Evolutionary conservation across 2,113 vertebrate species (phyloP).

Genomic region (Otocyon megalotis): DNA sequence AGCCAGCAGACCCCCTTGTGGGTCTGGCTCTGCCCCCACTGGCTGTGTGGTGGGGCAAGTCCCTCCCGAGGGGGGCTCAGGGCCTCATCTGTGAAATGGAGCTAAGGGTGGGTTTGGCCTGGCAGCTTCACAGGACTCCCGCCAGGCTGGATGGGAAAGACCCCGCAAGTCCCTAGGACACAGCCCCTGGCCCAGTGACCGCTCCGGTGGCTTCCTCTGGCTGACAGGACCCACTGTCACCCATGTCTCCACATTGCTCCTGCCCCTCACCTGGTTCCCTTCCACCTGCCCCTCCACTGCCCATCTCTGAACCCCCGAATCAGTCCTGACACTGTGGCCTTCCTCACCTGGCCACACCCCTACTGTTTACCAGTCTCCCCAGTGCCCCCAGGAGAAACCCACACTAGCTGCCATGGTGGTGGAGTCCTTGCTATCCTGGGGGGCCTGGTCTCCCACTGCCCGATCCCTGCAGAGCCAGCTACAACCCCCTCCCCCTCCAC

Average conservation of each 20-base stretch:
- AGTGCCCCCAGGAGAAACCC: neutral
- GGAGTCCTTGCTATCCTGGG: neutral
- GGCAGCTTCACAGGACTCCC: neutral
- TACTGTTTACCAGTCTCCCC: neutral
- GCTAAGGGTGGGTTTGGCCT: too few relatives aligned
- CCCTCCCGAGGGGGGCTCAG: neutral
- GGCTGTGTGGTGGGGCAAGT: neutral
- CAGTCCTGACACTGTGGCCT: neutral
- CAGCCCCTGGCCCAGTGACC: rapidly evolving
- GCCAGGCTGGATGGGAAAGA: neutral
- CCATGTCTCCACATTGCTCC: neutral
- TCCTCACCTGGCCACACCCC: neutral
- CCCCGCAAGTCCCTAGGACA: neutral
- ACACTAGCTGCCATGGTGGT: neutral
- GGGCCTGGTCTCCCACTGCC: neutral
- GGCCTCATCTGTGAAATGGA: neutral
- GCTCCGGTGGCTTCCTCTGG: neutral
- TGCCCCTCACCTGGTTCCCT: neutral
- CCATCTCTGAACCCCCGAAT: neutral
- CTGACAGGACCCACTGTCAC: rapidly evolving
- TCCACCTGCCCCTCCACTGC: neutral
- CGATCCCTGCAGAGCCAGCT: neutral
- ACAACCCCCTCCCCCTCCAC: too few relatives aligned
- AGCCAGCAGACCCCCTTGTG: neutral
- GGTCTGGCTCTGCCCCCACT: neutral